phyloP scores from a whole-genome alignment of 2,888 invertebrate genomes.

The Spodoptera littoralis region DNA sequence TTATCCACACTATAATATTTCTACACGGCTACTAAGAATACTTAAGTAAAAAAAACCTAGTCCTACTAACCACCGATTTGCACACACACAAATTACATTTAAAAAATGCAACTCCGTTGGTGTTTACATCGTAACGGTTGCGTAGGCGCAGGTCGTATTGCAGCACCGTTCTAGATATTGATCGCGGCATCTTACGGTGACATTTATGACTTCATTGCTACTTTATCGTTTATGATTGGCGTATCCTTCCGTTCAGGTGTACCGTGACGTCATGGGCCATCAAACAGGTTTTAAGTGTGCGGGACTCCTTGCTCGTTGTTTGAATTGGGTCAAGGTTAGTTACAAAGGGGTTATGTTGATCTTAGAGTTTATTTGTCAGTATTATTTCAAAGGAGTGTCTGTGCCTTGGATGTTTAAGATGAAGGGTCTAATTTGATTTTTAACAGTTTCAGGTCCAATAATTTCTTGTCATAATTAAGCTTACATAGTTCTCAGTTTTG shows the following conservation, averaged over 20 bases:
- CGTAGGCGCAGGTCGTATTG: constrained; percentile 61
- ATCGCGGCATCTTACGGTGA: constrained; percentile 60
- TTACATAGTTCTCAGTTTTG: no score
- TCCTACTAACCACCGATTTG: constrained; percentile 28
- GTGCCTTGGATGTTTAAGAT: no score
- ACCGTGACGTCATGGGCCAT: constrained; percentile 21
- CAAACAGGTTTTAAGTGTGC: constrained; percentile 10
- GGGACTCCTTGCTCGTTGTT: not conserved
- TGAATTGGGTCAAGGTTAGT: constrained; percentile 37
- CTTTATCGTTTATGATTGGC: constrained; percentile 42
- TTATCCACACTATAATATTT: no score
- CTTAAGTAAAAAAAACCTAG: constrained; percentile 17
- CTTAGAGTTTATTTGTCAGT: no score
- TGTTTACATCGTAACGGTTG: constrained; percentile 56
- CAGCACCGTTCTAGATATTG: constrained; percentile 62
- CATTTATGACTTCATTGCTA: constrained; percentile 50
- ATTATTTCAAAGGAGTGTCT: no score
- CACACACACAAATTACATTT: constrained; percentile 39
- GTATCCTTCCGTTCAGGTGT: constrained; percentile 55
- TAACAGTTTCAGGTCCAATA: no score
- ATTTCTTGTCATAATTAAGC: no score
- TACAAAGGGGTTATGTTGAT: not conserved
- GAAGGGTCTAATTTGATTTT: no score
- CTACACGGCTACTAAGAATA: not conserved
- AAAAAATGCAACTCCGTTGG: constrained; percentile 48